Evolutionary conservation across 2,888 invertebrate genomes (phyloP).

Genomic region (Drosophila fulvimacula): DNA sequence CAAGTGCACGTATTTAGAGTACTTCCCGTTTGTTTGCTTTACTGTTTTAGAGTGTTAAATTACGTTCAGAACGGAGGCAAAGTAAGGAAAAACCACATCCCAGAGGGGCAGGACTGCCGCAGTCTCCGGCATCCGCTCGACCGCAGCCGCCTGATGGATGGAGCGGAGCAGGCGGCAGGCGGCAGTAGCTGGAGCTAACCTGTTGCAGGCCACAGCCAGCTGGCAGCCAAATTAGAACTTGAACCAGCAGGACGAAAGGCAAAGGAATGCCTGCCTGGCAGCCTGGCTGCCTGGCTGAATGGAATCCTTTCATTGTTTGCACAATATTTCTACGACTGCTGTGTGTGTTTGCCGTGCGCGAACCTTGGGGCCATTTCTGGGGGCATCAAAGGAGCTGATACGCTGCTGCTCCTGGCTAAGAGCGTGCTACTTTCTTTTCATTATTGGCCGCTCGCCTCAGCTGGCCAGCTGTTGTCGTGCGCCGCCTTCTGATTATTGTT

Average conservation of each 20-base stretch:
- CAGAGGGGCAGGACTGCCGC: neutral
- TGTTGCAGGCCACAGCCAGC: constrained; percentile 41
- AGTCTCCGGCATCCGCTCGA: constrained; percentile 10
- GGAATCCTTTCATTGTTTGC: constrained; percentile 48
- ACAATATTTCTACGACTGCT: constrained; percentile 35
- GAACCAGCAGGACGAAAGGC: neutral
- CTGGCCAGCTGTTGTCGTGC: constrained; percentile 7
- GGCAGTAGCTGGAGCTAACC: constrained; percentile 23
- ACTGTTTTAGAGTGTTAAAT: constrained; percentile 7
- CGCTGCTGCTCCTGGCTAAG: neutral
- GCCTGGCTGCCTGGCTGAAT: too few relatives aligned
- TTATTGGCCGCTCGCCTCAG: constrained; percentile 33
- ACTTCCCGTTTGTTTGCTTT: neutral
- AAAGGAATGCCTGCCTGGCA: constrained; percentile 21
- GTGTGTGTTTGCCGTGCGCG: constrained; percentile 2
- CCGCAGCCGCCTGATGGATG: constrained; percentile 18
- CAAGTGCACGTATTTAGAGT: constrained; percentile 12
- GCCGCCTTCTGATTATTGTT: constrained; percentile 51
- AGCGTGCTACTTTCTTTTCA: constrained; percentile 46
- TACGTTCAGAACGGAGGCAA: neutral
- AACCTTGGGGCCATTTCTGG: constrained; percentile 14
- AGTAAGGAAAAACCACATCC: constrained; percentile 1
- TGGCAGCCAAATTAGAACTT: constrained; percentile 6
- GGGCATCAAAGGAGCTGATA: constrained; percentile 19
- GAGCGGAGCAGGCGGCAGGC: neutral